These are phyloP conservation scores for Oreotrochilus melanogaster DNA, from an alignment of 2,113 vertebrate genomes.

Conservation along the genomic window DNA sequence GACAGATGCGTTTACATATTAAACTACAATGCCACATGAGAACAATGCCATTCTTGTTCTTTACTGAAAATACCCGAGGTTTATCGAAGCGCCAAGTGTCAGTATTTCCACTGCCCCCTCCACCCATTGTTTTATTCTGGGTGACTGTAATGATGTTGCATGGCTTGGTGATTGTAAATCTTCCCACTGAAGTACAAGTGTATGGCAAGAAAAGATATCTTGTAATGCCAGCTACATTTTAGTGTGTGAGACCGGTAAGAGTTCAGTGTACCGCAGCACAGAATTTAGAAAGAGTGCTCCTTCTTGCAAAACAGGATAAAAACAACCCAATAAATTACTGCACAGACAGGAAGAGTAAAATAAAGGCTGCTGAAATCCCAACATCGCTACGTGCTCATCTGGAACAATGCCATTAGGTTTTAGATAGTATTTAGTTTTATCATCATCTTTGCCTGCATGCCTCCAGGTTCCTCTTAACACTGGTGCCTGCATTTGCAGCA, in stretches of 20 bases:
- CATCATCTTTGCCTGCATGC: neutral
- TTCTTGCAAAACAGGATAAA: neutral
- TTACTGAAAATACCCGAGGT: neutral
- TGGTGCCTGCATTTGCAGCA: neutral
- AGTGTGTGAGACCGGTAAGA: neutral
- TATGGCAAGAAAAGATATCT: neutral
- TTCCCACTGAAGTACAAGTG: neutral
- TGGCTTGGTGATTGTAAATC: neutral
- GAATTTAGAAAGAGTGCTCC: neutral
- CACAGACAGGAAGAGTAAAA: neutral
- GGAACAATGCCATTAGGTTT: neutral
- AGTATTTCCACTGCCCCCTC: neutral
- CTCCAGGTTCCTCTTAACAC: neutral
- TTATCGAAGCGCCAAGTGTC: neutral
- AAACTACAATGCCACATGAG: neutral
- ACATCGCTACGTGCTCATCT: neutral
- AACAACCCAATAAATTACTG: neutral
- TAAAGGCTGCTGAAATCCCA: neutral
- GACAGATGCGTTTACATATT: neutral
- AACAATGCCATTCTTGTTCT: neutral
- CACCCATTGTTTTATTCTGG: neutral
- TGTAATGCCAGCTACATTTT: neutral
- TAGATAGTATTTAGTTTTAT: neutral
- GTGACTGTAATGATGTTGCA: neutral
- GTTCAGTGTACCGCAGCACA: neutral